Conservation (phyloP, 2,888 invertebrate species). For the Eurytoma californica region DNA sequence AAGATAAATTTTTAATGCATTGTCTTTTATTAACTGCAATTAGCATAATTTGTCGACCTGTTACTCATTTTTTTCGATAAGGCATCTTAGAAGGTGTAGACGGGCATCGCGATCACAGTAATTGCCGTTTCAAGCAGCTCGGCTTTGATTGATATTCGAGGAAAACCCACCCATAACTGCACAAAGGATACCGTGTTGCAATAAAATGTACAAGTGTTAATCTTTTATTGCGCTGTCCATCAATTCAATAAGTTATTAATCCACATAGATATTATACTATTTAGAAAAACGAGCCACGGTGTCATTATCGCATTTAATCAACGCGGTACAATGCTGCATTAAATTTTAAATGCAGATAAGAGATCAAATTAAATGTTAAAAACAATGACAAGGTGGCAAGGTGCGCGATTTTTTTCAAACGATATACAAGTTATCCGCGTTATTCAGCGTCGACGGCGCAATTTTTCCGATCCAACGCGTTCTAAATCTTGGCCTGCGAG, state of each 20-base stretch:
- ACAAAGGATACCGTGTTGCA: conserved; percentile 1
- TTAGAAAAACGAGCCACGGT: too few species aligned
- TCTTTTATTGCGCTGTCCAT: background rate
- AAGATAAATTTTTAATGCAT: conserved; percentile 49
- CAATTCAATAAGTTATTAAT: background rate
- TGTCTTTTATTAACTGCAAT: conserved; percentile 46
- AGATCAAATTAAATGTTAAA: too few species aligned
- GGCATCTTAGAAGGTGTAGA: conserved; percentile 23
- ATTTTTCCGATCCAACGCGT: too few species aligned
- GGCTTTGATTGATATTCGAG: conserved; percentile 42
- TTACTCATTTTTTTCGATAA: conserved; percentile 47
- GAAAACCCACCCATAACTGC: conserved; percentile 33
- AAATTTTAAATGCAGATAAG: too few species aligned
- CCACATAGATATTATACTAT: too few species aligned
- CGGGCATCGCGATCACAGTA: background rate
- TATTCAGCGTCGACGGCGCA: too few species aligned
- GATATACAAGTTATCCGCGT: too few species aligned
- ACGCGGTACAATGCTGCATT: too few species aligned
- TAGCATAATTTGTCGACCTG: conserved; percentile 50
- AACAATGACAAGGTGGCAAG: too few species aligned
- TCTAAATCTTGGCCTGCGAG: too few species aligned
- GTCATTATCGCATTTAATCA: too few species aligned
- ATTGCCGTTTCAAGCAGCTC: background rate
- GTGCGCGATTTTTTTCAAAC: too few species aligned
- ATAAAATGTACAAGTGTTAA: background rate